phyloP scores from a whole-genome alignment of 2,888 invertebrate genomes.

The Tricholauxania praeusta region DNA sequence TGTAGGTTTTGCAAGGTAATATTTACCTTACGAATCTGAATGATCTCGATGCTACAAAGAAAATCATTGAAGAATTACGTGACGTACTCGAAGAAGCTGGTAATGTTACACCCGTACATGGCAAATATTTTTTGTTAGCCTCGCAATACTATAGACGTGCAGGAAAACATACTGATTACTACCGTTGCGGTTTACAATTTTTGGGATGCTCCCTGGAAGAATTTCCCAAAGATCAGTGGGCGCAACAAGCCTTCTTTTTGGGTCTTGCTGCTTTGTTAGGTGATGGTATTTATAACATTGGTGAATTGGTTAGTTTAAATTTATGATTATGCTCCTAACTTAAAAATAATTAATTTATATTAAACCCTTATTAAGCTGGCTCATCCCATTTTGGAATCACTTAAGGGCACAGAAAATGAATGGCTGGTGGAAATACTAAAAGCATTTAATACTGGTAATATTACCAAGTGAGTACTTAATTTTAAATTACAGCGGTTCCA shows the following conservation, averaged over 20 bases:
- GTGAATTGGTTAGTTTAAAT: conserved; percentile 79
- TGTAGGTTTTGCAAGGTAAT: conserved; percentile 83
- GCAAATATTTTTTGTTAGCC: conserved; percentile 92
- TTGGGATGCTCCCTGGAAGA: conserved; percentile 80
- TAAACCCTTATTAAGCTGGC: conserved; percentile 75
- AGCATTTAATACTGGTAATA: conserved; percentile 89
- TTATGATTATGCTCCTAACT: neutral
- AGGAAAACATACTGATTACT: conserved; percentile 94
- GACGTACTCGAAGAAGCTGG: conserved; percentile 88
- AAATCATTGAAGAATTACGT: conserved; percentile 89
- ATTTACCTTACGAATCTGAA: conserved; percentile 82
- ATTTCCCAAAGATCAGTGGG: conserved; percentile 75
- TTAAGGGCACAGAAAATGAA: conserved; percentile 82
- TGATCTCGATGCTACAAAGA: conserved; percentile 83
- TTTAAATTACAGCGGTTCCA: neutral
- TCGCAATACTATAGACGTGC: conserved; percentile 87
- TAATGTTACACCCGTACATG: conserved; percentile 93
- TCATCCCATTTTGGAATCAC: conserved; percentile 90
- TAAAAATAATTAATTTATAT: neutral
- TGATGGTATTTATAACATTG: conserved; percentile 96
- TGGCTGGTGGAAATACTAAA: conserved; percentile 90
- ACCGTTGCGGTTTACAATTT: conserved; percentile 90
- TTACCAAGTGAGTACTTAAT: conserved; percentile 71
- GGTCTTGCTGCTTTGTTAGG: conserved; percentile 95
- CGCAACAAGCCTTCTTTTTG: conserved; percentile 88